Conservation (phyloP, 2,888 invertebrate genomes). For the Melanargia galathea region DNA sequence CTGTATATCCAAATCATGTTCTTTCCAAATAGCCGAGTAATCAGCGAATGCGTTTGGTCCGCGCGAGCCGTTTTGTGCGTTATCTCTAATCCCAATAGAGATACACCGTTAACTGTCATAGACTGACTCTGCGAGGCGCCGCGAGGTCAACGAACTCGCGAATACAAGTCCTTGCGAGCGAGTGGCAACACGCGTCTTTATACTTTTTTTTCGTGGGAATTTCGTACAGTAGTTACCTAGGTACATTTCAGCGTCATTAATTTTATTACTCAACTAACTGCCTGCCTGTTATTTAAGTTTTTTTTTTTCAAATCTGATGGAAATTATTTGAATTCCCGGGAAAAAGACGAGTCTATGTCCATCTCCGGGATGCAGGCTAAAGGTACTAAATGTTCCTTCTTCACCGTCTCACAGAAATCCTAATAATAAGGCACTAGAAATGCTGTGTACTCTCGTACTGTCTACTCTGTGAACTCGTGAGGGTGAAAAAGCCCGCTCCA, state of each 20-base stretch:
- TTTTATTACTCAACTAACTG: not conserved
- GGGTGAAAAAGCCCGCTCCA: too few species aligned
- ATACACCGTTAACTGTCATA: conserved; percentile 38
- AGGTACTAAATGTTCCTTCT: too few species aligned
- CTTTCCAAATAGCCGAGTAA: not conserved
- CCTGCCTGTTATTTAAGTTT: too few species aligned
- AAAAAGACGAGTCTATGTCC: too few species aligned
- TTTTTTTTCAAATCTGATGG: too few species aligned
- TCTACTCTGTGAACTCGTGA: too few species aligned
- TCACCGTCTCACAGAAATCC: too few species aligned
- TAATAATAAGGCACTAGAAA: too few species aligned
- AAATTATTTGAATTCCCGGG: too few species aligned
- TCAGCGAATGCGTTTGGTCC: conserved; percentile 5
- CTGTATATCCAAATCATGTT: not conserved
- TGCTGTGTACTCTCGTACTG: too few species aligned
- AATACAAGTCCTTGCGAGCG: conserved; percentile 24
- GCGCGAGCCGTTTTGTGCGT: conserved; percentile 8
- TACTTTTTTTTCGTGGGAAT: conserved; percentile 4
- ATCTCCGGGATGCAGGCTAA: too few species aligned
- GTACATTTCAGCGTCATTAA: not conserved
- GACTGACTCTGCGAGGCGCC: conserved; percentile 27
- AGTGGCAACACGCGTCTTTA: not conserved
- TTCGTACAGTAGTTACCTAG: not conserved
- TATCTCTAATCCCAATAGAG: conserved; percentile 38
- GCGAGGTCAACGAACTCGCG: conserved; percentile 31